Conservation (phyloP, 2,888 invertebrate genomes). For the Ophraella communa region DNA sequence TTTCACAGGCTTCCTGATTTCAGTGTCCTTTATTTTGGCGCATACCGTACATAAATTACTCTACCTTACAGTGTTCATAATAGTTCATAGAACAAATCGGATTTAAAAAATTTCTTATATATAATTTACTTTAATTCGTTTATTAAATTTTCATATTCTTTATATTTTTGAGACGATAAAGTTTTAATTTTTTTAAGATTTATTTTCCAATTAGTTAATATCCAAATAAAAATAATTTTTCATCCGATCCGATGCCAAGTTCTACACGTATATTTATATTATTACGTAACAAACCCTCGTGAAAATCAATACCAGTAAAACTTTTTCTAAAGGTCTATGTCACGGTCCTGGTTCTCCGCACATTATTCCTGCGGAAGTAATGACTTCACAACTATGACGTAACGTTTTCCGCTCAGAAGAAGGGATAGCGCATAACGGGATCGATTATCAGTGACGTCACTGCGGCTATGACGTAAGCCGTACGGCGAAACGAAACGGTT, state of each 20-base stretch:
- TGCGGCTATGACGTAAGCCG: constrained; percentile 54
- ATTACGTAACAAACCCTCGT: constrained; percentile 11
- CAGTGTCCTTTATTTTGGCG: too few relatives aligned
- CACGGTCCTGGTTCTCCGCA: constrained; percentile 19
- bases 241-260: constrained; percentile 15
- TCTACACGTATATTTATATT: neutral
- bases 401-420: constrained; percentile 18
- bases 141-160: neutral
- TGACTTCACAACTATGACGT: constrained; percentile 1
- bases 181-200: too few relatives aligned
- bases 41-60: too few relatives aligned
- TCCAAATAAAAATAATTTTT: constrained; percentile 7
- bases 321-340: constrained; percentile 27
- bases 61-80: too few relatives aligned
- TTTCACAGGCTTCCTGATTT: too few relatives aligned
- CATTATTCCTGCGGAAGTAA: constrained; percentile 30
- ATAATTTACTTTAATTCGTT: too few relatives aligned
- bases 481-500: constrained; percentile 53
- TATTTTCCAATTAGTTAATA: neutral
- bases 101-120: too few relatives aligned
- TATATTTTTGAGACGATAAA: too few relatives aligned
- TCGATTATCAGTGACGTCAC: constrained; percentile 55
- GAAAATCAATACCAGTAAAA: constrained; percentile 21
- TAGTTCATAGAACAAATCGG: too few relatives aligned
- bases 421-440: constrained; percentile 47